Evolutionary conservation across 2,797 vertebrate species (phyloP).

Genomic region (Takifugu ocellatus): DNA sequence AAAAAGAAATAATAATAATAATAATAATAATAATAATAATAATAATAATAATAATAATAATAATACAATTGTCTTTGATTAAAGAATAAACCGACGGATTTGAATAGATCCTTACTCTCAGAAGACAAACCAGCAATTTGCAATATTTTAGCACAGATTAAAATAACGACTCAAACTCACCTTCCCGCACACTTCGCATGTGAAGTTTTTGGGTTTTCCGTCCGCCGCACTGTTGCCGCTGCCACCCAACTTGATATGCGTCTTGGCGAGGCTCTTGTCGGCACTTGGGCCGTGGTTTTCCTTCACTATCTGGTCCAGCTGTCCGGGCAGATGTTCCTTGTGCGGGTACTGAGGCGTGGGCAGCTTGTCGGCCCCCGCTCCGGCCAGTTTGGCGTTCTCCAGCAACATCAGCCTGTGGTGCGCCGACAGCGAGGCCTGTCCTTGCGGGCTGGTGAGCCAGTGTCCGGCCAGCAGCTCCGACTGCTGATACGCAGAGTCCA

Average conservation of each 20-base stretch:
- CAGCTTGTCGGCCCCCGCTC: conserved; percentile 76
- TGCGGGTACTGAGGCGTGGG: conserved; percentile 86
- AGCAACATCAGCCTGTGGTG: conserved; percentile 91
- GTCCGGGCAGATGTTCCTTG: conserved; percentile 77
- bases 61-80: too few species aligned
- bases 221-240: conserved; percentile 59
- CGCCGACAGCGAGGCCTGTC: conserved; percentile 84
- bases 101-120: too few species aligned
- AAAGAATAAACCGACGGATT: too few species aligned
- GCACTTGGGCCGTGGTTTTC: conserved; percentile 81
- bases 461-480: conserved; percentile 83
- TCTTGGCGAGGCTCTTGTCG: conserved; percentile 81
- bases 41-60: too few species aligned
- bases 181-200: conserved; percentile 97
- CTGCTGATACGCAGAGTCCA: conserved; percentile 90
- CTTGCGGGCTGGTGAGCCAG: conserved; percentile 84
- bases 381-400: conserved; percentile 85
- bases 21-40: too few species aligned
- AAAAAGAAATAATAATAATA: background rate
- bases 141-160: background rate
- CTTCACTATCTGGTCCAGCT: conserved; percentile 94
- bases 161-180: conserved; percentile 58
- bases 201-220: conserved; percentile 94
- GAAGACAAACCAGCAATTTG: background rate
- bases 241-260: conserved; percentile 77